Evolutionary conservation across 30 jellyfish, hydroid and myxozoan species (phyloP), one percentile per base, ranked within the genome.

Genomic region (Euphysa ruthae): DNA sequence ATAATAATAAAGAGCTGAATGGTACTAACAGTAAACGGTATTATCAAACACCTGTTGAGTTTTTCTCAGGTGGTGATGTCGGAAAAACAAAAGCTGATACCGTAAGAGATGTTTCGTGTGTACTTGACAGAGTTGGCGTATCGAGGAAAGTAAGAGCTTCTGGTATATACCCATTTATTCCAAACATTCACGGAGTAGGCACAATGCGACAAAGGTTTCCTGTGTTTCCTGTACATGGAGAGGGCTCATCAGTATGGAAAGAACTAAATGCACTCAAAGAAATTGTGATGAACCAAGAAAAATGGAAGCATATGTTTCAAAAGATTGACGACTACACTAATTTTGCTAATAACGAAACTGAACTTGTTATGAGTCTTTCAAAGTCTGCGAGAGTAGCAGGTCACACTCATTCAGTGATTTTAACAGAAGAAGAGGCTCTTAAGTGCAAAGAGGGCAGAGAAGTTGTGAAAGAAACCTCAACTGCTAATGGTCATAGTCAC

Each of bases 191-290:
- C 4, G 93, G 82, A 6, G 94, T 85, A 46, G 96, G 96, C 5
- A 74, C 73, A 30, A 62, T 85, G 55, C 52, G 96, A 43, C 87
- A 81, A 32, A 54, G 96, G 21, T 85, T 70, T 61, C 96, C 96
- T 16, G 78, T 85, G 26, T 70, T 85, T 84, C 96, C 96, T 0
- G 82, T 85, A 20, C 96, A 85, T 49, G 96, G 96, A 6, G 96
- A 85, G 72, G 93, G 96, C 14, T 25, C 92, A 32, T 55, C 96
- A 22, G 96, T 78, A 5, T 85, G 96, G 96, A 85, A 85, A 73
- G 96, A 85, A 42, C 58, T 85, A 28, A 78, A 85, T 49, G 96
- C 96, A 0, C 21, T 85, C 16, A 71, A 66, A 55, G 96, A 77
- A 31, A 58, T 74, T 23, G 82, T 78, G 21, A 72, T 85, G 93